A percentile compares a stretch with the other conserved stretches of the same genome.
Conservation (phyloP, 2,888 invertebrate species). For the Acleris holmiana region DNA sequence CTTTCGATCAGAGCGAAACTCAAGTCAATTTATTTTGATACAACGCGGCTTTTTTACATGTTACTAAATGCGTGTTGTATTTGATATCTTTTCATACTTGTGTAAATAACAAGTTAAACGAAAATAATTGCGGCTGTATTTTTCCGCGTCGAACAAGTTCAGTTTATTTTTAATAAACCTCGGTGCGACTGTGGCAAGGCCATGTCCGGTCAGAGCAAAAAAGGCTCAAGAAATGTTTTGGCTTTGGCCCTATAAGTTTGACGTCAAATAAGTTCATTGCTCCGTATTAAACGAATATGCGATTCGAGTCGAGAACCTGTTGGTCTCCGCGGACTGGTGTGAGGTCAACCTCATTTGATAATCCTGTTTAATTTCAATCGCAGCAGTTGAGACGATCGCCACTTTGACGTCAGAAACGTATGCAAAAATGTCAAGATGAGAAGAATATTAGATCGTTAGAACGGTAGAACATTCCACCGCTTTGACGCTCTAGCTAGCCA, state of each 20-base stretch:
- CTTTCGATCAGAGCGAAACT: too few species aligned
- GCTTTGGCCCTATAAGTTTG: slow-evolving; percentile 11
- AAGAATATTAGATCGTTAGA: too few species aligned
- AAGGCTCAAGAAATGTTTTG: background rate
- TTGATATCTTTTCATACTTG: too few species aligned
- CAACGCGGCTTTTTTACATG: too few species aligned
- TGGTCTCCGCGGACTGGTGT: slow-evolving; percentile 1
- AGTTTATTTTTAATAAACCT: background rate
- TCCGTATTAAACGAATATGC: slow-evolving; percentile 24
- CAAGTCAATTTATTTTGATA: too few species aligned
- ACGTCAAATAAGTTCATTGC: slow-evolving; percentile 33
- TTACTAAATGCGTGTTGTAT: too few species aligned
- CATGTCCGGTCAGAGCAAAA: background rate
- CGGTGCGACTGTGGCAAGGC: slow-evolving; percentile 6
- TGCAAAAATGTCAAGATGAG: slow-evolving; percentile 6
- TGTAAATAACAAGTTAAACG: too few species aligned
- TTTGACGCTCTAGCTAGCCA: too few species aligned
- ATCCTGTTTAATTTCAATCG: slow-evolving; percentile 25
- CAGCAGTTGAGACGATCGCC: background rate
- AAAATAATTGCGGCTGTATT: background rate
- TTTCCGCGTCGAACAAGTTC: slow-evolving; percentile 5
- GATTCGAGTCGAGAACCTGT: slow-evolving; percentile 25
- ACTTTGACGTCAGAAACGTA: slow-evolving; percentile 19
- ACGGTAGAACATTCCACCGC: too few species aligned
- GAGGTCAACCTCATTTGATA: slow-evolving; percentile 22